Percentiles rank a stretch among this genome's conserved stretches.
These are phyloP conservation scores for Anarsia innoxiella DNA, from an alignment of 2,888 invertebrate species.

Conservation along the genomic window DNA sequence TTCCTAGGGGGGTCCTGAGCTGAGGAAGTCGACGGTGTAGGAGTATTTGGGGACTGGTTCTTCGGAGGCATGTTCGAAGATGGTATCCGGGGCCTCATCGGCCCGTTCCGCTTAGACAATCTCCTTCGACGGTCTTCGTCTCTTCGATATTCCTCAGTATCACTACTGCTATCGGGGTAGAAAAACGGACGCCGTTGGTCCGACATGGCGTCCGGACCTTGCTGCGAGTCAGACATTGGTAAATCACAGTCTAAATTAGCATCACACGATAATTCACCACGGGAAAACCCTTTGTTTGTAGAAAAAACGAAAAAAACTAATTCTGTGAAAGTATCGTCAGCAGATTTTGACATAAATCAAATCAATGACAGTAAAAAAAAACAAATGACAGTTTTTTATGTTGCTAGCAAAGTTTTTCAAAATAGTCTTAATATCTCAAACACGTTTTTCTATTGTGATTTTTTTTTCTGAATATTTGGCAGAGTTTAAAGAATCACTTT, in stretches of 20 bases:
- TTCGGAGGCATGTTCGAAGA: conserved; percentile 51
- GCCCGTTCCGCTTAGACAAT: conserved; percentile 58
- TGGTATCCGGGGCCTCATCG: conserved; percentile 40
- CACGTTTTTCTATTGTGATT: too few relatives aligned
- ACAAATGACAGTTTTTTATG: not conserved
- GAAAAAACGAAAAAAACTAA: conserved; percentile 7
- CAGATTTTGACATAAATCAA: conserved; percentile 6
- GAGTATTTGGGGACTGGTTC: conserved; percentile 42
- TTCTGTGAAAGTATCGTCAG: conserved; percentile 10
- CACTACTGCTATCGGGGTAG: conserved; percentile 84
- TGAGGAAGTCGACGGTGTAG: conserved; percentile 53
- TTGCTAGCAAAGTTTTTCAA: too few relatives aligned
- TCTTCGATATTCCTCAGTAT: conserved; percentile 87
- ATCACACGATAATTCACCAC: too few relatives aligned
- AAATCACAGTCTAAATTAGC: too few relatives aligned
- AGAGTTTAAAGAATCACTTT: too few relatives aligned
- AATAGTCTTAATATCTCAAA: too few relatives aligned
- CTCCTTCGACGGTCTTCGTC: conserved; percentile 80
- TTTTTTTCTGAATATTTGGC: too few relatives aligned
- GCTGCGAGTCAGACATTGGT: conserved; percentile 64
- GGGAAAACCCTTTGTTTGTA: conserved; percentile 23
- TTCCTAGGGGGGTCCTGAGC: conserved; percentile 47
- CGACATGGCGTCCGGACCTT: conserved; percentile 58
- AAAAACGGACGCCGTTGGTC: conserved; percentile 59
- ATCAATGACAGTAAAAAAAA: too few relatives aligned